Base-by-base conservation (phyloP, 2,888 invertebrate species). In the Deilephila elpenor region DNA sequence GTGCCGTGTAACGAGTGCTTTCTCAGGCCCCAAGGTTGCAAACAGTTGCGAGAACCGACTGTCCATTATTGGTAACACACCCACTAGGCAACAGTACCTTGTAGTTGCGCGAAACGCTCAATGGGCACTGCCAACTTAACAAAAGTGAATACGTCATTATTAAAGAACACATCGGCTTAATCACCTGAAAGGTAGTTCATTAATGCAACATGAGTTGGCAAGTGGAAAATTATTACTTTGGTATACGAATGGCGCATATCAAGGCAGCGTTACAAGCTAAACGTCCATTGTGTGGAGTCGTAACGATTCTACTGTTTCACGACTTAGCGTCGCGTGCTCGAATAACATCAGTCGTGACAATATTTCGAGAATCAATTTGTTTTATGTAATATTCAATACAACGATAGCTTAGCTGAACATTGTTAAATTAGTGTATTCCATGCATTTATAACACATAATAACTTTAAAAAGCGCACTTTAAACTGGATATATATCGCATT, bases 11-110 rank as follows among this genome's bases (percentile, higher is more conserved):
- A 84, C 85, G 79, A 84, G 81, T 86, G 85, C 89, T 89, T 90
- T 90, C 90, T 88, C 87, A 82, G 75, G 75, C 81, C 74, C 74
- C 89, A 90, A 90, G 90, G 90, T 87, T 87, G 82, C 83, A 86
- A 80, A 78, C 83, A 79, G 83, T 87, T 88, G 88, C 89, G 86
- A 84, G 86, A 89, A 80, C 83, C 81, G 84, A 81, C 83, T 81
- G 80, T 84, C 85, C 85, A 85, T 83, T 87, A 88, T 85, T 84
- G 83, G 86, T 78, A 86, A 83, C 86, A 84, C 84, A 84, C 84
- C 86, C 83, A 86, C 84, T 78, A 77, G 75, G 74, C 77, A 78
- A 70, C 71, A 67, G 67, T 67, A 67, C 73, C 73, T 73, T 73
- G 44, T 73, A 59, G 70, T 70, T 70, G 53, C 62, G 51, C 73